Base-by-base conservation (phyloP, 2,797 vertebrate genomes). In the Malacoraja senta region DNA sequence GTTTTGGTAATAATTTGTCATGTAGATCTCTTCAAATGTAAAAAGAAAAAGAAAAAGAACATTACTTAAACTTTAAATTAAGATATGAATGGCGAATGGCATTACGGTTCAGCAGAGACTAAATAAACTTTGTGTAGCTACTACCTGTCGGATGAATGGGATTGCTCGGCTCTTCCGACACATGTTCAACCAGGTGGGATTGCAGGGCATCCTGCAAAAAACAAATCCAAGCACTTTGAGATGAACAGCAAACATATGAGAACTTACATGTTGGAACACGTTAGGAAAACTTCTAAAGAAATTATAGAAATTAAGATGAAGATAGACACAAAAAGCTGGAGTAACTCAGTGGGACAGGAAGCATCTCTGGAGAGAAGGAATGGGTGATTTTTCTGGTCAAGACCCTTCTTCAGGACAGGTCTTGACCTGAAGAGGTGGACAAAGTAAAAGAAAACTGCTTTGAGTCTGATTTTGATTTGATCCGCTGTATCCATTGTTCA, bases 181-280 rank as follows among this genome's bases (percentile, higher is more conserved):
- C 24, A 24, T 92, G 71, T 35, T 92, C 90, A 72, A 92, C 90
- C 90, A 58, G 90, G 68, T 92, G 90, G 71, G 71, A 58, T 26
- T 92, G 71, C 3, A 92, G 35, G 24, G 90, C 90, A 92, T 92
- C 90, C 90, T 92, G 90, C 29, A 92, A 24, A 92, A 92, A 53
- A 91, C 13, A 10, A 74, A 74, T 72, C 10, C 35, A 74, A 53
- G 74, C 21, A 53, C 19, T n/a, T 71, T 53, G 10, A 53, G 24
- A 76, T n/a, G 21, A 76, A 26, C 1, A 44, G 9, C 65, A 72
- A 91, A 53, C n/a, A 65, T 65, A 9, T 32, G 4, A 53, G 44
- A 53, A 53, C 44, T 53, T 53, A 53, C 44, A 53, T 6, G n/a
- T 29, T 29, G 53, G 10, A 8, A 88, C 61, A 65, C 15, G 15